phyloP scores from a whole-genome alignment of 2,888 invertebrate species.

The Drepana falcataria region DNA sequence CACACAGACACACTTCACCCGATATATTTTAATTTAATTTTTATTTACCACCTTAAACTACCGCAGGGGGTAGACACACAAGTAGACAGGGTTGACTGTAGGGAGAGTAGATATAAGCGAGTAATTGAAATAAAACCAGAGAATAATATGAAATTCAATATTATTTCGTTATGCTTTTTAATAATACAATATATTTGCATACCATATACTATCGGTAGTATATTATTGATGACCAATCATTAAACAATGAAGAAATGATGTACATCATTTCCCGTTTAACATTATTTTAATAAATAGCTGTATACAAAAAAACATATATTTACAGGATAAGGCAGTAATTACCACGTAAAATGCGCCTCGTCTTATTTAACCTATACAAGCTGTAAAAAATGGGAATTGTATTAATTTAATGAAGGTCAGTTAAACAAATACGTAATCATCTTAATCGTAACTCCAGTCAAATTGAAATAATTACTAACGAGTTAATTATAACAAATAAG shows the following conservation, averaged over 20 bases:
- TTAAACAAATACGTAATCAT: conserved; percentile 54
- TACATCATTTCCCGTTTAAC: conserved; percentile 74
- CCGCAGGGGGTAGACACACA: too few relatives aligned
- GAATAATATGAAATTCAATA: conserved; percentile 77
- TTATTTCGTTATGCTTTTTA: conserved; percentile 79
- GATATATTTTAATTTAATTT: too few relatives aligned
- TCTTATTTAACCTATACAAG: conserved; percentile 76
- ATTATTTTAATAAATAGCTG: conserved; percentile 79
- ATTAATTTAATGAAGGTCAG: conserved; percentile 60
- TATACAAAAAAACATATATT: conserved; percentile 80
- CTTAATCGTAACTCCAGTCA: conserved; percentile 66
- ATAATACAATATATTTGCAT: conserved; percentile 78
- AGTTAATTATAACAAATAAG: conserved; percentile 73
- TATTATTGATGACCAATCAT: conserved; percentile 76
- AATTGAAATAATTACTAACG: conserved; percentile 69
- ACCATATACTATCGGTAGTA: conserved; percentile 76
- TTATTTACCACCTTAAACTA: too few relatives aligned
- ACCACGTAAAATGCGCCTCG: conserved; percentile 74
- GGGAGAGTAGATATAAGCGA: too few relatives aligned
- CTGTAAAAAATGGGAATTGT: conserved; percentile 69
- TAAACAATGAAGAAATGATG: conserved; percentile 75
- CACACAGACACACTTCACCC: too few relatives aligned
- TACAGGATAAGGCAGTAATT: conserved; percentile 78
- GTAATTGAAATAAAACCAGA: conserved; percentile 51
- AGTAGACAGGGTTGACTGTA: too few relatives aligned